Percentiles rank a stretch among this genome's conserved stretches.
Conservation (phyloP, 2,888 invertebrate species). For the Mimas tiliae region DNA sequence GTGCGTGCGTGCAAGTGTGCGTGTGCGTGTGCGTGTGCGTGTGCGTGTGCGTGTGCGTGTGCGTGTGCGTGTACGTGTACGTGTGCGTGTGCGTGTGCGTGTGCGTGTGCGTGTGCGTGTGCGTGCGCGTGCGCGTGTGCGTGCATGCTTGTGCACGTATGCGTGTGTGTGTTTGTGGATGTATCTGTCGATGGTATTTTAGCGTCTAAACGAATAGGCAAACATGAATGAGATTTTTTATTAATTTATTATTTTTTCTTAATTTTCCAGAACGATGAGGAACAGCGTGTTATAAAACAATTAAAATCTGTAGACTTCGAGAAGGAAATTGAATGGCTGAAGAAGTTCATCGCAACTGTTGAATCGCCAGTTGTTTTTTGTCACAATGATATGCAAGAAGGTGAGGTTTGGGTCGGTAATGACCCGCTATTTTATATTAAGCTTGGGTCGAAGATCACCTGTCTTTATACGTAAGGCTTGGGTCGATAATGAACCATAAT, state of each 20-base stretch:
- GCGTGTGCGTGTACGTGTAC: too few species aligned
- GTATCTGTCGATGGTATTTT: neutral
- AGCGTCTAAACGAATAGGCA: neutral
- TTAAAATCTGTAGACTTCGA: constrained; percentile 84
- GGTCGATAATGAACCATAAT: too few species aligned
- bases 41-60: too few species aligned
- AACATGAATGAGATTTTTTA: neutral
- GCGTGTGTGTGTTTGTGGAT: too few species aligned
- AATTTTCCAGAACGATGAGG: constrained; percentile 63
- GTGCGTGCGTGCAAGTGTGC: too few species aligned
- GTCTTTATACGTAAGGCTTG: too few species aligned
- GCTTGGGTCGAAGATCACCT: too few species aligned
- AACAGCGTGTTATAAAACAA: constrained; percentile 62
- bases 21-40: too few species aligned
- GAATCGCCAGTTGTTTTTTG: constrained; percentile 95
- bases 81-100: too few species aligned
- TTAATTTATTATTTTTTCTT: constrained; percentile 13
- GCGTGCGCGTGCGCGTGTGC: too few species aligned
- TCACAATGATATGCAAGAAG: constrained; percentile 98
- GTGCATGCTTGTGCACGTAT: too few species aligned
- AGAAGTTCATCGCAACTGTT: constrained; percentile 82
- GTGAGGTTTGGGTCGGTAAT: constrained; percentile 62
- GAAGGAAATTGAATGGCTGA: constrained; percentile 89
- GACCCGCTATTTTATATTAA: neutral
- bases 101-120: too few species aligned